A percentile compares a stretch with the other conserved stretches of the same genome.
Evolutionary conservation across 1,140 invertebrate genomes (phyloP).

Genomic region (Lepidotrigona ventralis): DNA sequence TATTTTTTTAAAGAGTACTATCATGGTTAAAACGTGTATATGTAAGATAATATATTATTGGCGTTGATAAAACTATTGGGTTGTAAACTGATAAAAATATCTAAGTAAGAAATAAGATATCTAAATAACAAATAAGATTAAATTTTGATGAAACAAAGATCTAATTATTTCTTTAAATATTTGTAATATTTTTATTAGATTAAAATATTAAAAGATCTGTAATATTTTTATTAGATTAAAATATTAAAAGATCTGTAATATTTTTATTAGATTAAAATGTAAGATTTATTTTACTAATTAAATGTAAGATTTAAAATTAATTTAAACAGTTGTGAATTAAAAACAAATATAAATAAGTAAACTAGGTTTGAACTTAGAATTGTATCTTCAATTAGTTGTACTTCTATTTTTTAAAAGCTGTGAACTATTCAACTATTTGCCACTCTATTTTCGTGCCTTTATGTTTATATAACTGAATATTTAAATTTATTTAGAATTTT

Average conservation of each 20-base stretch:
- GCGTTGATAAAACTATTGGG: constrained; percentile 14
- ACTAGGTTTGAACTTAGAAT: constrained; percentile 10
- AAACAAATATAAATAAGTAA: background rate
- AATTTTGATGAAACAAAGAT: background rate
- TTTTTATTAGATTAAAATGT: background rate
- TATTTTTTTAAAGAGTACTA: constrained; percentile 7
- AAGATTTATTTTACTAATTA: too few relatives aligned
- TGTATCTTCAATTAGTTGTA: constrained; percentile 13
- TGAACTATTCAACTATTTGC: background rate
- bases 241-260: background rate
- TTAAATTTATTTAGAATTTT: background rate
- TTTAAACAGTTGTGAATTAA: constrained; percentile 18
- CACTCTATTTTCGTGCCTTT: background rate
- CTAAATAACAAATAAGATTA: background rate
- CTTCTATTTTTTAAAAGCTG: constrained; percentile 7
- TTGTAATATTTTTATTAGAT: too few relatives aligned
- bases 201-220: too few relatives aligned
- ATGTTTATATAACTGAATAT: background rate
- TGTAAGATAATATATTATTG: constrained; percentile 11
- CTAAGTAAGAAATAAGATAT: background rate
- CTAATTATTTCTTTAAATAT: background rate
- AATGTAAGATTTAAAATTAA: background rate
- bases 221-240: too few relatives aligned
- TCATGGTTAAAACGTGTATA: background rate
- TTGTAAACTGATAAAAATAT: constrained; percentile 10